Conservation (phyloP, 2,888 invertebrate species). For the Protophormia terraenovae region DNA sequence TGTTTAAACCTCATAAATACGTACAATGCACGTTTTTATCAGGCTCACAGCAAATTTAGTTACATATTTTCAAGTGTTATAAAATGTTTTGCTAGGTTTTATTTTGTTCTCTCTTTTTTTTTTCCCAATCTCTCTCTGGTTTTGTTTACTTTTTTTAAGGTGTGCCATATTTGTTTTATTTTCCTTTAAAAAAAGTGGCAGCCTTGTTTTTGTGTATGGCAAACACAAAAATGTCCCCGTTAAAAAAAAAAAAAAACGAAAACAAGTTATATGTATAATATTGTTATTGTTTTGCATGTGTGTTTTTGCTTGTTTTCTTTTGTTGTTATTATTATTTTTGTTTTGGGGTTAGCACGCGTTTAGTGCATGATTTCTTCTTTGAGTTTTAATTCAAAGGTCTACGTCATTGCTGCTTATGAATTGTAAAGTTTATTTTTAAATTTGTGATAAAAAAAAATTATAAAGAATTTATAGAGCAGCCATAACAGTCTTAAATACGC, state of each 20-base stretch:
- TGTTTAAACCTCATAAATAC: conserved; percentile 36
- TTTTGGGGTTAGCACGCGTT: conserved; percentile 70
- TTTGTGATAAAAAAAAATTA: neutral
- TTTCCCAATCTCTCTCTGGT: neutral
- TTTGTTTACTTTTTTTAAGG: neutral
- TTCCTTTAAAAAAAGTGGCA: too few relatives aligned
- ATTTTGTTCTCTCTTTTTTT: neutral
- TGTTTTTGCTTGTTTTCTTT: neutral
- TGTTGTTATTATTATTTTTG: neutral
- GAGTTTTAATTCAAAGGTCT: conserved; percentile 55
- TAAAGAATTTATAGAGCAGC: conserved; percentile 39
- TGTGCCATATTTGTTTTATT: too few relatives aligned
- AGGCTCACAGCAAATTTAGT: conserved; percentile 42
- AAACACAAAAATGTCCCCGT: conserved; percentile 49
- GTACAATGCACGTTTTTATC: conserved; percentile 56
- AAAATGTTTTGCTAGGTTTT: conserved; percentile 16
- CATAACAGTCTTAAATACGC: conserved; percentile 20
- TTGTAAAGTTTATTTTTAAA: conserved; percentile 58
- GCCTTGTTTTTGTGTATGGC: too few relatives aligned
- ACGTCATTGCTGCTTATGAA: conserved; percentile 55
- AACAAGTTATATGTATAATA: too few relatives aligned
- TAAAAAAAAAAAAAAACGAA: conserved; percentile 66
- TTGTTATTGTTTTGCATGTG: neutral
- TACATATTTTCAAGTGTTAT: neutral
- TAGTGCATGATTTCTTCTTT: conserved; percentile 74